A percentile compares a stretch with the other conserved stretches of the same genome.
These are phyloP conservation scores for Todus mexicanus DNA, from an alignment of 2,797 vertebrate species.

Conservation along the genomic window DNA sequence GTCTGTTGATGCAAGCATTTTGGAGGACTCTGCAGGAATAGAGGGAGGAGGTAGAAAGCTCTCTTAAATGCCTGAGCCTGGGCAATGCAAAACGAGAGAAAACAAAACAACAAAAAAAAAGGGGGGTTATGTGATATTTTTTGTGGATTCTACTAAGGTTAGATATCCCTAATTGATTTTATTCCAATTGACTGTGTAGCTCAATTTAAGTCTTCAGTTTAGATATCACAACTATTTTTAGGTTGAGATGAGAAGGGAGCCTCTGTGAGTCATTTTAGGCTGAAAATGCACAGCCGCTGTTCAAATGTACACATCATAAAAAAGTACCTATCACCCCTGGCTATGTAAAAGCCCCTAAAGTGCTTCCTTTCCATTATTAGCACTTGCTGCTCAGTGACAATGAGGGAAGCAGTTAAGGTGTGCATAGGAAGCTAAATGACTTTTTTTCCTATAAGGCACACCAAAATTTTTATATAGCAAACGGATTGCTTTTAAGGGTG, in stretches of 20 bases:
- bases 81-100: not conserved
- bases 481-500: not conserved
- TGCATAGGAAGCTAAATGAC: not conserved
- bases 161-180: not conserved
- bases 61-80: not conserved
- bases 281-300: not conserved
- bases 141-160: not conserved
- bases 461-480: not conserved
- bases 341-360: slow-evolving; percentile 2
- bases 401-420: not conserved
- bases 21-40: not conserved
- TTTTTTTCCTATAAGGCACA: not conserved
- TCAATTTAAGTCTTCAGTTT: not conserved
- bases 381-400: not conserved
- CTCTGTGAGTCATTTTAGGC: slow-evolving; percentile 32
- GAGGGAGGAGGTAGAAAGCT: not conserved
- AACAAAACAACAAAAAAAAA: not conserved
- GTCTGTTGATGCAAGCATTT: not conserved
- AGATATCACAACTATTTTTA: not conserved
- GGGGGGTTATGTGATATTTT: not conserved
- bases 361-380: not conserved
- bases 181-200: not conserved
- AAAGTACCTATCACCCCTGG: slow-evolving; percentile 32
- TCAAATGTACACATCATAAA: not conserved
- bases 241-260: not conserved